Base-by-base conservation (phyloP, 2,888 invertebrate genomes). In the Ectemnius continuus region DNA sequence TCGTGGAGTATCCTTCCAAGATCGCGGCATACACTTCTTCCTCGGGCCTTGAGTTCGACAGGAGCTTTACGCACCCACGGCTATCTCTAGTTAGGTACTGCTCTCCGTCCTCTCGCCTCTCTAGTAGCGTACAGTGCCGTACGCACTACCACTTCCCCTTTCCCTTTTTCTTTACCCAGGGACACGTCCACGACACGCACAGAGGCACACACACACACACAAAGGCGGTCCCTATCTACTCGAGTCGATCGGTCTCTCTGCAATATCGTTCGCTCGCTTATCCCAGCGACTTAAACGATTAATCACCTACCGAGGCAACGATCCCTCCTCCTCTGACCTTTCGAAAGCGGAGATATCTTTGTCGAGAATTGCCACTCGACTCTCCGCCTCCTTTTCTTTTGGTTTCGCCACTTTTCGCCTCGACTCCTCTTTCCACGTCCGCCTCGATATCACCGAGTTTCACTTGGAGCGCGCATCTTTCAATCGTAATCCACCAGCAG, bases 401-500 rank as follows among this genome's bases (percentile, higher is more conserved):
- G 3, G 68, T 70, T 56, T 58, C 69, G 56, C 2, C 62, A n/a
- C 45, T 13, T 36, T 47, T 62, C 26, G 20, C 14, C 18, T 48
- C 14, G 16, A 46, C 5, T 2, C 45, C 20, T 58, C 56, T 16
- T 23, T 23, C 3, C 3, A 23, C 1, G 47, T 36, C 8, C 75
- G 60, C 20, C 61, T 46, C 61, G 45, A 86, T 80, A 86, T 80
- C 82, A 81, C 75, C 82, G 76, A 73, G 67, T 72, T 78, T 80
- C 76, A 76, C 82, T 82, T 80, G 79, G 80, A 78, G 66, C 77
- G 86, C 86, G 85, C 81, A 82, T 79, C 65, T 67, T 47, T 52
- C 70, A 71, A 63, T 60, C 63, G 61, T 63, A 57, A 58, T 47
- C 8, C 57, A n/a, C n/a, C n/a, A n/a, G n/a, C n/a, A n/a, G n/a